Conservation (phyloP, 1,140 invertebrate genomes). For the Amyelois transitella region DNA sequence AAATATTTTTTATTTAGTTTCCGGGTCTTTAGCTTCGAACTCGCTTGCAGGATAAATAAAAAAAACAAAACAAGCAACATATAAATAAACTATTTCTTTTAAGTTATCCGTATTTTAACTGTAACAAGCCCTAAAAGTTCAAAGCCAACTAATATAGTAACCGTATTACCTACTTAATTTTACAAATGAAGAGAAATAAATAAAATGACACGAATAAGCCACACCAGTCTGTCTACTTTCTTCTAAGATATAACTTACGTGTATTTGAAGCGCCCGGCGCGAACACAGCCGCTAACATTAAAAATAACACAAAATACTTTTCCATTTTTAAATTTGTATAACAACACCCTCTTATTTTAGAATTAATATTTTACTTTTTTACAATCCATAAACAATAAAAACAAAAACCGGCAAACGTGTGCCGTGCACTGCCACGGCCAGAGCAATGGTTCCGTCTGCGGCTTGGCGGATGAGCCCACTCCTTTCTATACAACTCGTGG, state of each 20-base stretch:
- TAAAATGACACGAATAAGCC: not conserved
- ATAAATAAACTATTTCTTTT: too few species aligned
- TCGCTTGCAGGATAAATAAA: too few species aligned
- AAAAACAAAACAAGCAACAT: too few species aligned
- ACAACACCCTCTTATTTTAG: conserved; percentile 12
- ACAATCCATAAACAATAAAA: conserved; percentile 11
- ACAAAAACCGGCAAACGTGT: conserved; percentile 17
- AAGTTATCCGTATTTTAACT: too few species aligned
- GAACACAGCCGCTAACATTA: conserved; percentile 39
- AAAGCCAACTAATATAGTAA: not conserved
- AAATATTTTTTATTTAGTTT: too few species aligned
- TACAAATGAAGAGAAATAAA: not conserved
- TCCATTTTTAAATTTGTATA: conserved; percentile 32
- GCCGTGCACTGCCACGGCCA: conserved; percentile 27
- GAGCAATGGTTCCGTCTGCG: conserved; percentile 30
- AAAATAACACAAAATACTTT: conserved; percentile 36
- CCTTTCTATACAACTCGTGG: conserved; percentile 3
- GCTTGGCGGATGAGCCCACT: not conserved
- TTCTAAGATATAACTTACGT: conserved; percentile 50
- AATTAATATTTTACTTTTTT: conserved; percentile 16
- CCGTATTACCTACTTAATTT: not conserved
- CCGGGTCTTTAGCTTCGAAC: too few species aligned
- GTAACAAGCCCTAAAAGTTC: too few species aligned
- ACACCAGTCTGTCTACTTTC: conserved; percentile 34
- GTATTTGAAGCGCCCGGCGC: conserved; percentile 49